Base-by-base conservation (phyloP, 2,888 invertebrate species). In the Ophioninae sp. region DNA sequence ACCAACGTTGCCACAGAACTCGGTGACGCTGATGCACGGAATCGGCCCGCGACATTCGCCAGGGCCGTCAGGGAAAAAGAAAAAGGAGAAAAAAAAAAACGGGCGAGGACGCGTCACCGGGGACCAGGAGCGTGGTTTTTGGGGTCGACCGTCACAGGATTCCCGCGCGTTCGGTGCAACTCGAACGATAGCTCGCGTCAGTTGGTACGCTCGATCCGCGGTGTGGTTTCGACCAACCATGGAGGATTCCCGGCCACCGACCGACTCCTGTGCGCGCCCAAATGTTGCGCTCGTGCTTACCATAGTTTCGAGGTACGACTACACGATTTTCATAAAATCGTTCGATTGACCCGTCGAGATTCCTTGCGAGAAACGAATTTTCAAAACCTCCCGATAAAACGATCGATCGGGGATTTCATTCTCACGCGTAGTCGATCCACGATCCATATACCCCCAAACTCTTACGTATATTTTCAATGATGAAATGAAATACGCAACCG, bases 161-260 rank as follows among this genome's bases (percentile, higher is more conserved):
- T 71, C 71, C 63, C 44, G 51, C 72, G 63, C 68, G 67, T 79
- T 75, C 76, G 63, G 71, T 75, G 58, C 71, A 76, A 76, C 63
- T 79, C 72, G 79, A 75, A 64, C 73, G 73, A 82, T 81, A 63
- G 79, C 58, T 51, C 78, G 78, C 77, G 71, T 79, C 84, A 76
- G 78, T 81, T 79, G 76, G 79, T 75, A 61, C 75, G 81, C 76
- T 84, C 81, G 81, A 81, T 84, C 84, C 82, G 82, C 82, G 79
- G 72, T 76, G 72, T 74, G 58, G 64, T 72, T 73, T 68, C 64
- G 63, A 68, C 58, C 73, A 51, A 51, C 59, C 13, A 58, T 51
- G 30, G n/a, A 20, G 23, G 10, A 79, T 51, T 37, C 41, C 17
- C 68, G 37, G 51, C 22, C 68, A 67, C 63, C 71, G 59, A 30